Conservation (phyloP, 2,888 invertebrate genomes). For the Drosophila paranaensis region DNA sequence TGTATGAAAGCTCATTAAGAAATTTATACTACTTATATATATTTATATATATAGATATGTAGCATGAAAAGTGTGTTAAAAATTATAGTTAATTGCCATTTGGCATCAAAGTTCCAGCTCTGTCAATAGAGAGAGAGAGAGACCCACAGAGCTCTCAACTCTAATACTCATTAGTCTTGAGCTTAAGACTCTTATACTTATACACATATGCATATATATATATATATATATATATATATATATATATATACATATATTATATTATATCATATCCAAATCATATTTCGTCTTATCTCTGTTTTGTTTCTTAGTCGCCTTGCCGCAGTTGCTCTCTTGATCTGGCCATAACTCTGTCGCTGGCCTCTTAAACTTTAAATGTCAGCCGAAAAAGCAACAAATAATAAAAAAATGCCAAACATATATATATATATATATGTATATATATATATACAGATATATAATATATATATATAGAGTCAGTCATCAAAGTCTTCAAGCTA, state of each 20-base stretch:
- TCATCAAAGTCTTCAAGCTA: slow-evolving; percentile 9
- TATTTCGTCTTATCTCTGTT: not conserved
- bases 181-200: not conserved
- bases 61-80: slow-evolving; percentile 34
- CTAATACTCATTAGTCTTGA: not conserved
- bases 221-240: not conserved
- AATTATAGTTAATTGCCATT: slow-evolving; percentile 67
- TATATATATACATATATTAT: not conserved
- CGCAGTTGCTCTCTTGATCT: slow-evolving; percentile 17
- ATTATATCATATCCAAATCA: not conserved
- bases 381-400: slow-evolving; percentile 35
- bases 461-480: not conserved
- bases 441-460: not conserved
- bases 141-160: too few species aligned
- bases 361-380: slow-evolving; percentile 82
- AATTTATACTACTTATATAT: slow-evolving; percentile 13
- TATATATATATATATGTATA: not conserved
- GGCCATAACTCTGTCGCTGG: slow-evolving; percentile 54
- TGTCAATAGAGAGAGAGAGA: not conserved
- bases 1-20: slow-evolving; percentile 39
- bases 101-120: slow-evolving; percentile 23
- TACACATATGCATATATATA: too few species aligned
- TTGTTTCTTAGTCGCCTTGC: slow-evolving; percentile 5
- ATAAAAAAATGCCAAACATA: slow-evolving; percentile 24
- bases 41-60: too few species aligned